A percentile compares a stretch with the other conserved stretches of the same genome.
phyloP scores from a whole-genome alignment of 1,140 invertebrate genomes.

The Melitaea cinxia region DNA sequence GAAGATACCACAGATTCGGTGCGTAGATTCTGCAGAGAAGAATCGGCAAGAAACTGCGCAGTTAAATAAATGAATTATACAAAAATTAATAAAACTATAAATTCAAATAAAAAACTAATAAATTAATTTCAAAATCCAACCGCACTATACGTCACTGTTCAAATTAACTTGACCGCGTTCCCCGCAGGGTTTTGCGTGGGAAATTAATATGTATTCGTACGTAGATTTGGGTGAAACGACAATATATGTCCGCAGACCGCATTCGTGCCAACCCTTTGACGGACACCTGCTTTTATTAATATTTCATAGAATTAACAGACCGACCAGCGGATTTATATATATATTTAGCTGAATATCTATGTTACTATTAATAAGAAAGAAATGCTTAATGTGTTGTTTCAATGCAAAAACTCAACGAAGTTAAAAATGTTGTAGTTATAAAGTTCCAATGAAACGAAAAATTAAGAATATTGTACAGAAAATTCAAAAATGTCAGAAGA shows the following conservation, averaged over 20 bases:
- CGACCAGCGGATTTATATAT: not conserved
- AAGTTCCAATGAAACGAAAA: no score
- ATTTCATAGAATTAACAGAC: not conserved
- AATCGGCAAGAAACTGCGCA: no score
- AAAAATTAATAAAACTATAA: not conserved
- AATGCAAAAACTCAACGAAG: no score
- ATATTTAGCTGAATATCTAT: no score
- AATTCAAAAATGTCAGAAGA: no score
- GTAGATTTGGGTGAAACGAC: slow-evolving; percentile 36
- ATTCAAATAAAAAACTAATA: not conserved
- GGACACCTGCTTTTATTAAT: slow-evolving; percentile 26
- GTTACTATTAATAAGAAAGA: no score
- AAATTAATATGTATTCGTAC: slow-evolving; percentile 46
- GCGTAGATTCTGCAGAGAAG: no score
- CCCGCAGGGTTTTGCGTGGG: slow-evolving; percentile 27
- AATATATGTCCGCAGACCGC: slow-evolving; percentile 34
- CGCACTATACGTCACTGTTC: slow-evolving; percentile 18
- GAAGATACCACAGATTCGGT: no score
- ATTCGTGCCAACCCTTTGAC: slow-evolving; percentile 32
- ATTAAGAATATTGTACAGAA: no score
- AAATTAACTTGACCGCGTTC: slow-evolving; percentile 24
- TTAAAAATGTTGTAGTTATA: no score
- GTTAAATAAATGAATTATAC: not conserved
- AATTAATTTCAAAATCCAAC: not conserved
- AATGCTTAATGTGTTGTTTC: no score